Conservation (phyloP, 2,888 invertebrate genomes). For the Amiota minor region DNA sequence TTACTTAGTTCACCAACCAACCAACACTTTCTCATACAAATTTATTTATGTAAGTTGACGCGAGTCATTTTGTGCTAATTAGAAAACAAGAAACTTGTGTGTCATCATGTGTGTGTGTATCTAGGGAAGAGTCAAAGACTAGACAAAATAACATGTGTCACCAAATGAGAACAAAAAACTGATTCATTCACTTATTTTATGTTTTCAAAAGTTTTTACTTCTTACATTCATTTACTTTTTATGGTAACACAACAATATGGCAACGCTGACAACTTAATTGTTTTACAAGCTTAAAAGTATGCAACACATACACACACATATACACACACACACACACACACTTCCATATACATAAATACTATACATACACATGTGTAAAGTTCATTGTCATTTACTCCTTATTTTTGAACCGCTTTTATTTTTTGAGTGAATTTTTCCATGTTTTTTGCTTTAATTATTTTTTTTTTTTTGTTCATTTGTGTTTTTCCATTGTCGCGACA, state of each 20-base stretch:
- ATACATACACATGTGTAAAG: too few relatives aligned
- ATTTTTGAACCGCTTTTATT: too few relatives aligned
- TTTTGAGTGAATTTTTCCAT: not conserved
- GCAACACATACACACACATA: slow-evolving; percentile 2
- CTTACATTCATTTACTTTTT: not conserved
- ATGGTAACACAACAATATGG: slow-evolving; percentile 10
- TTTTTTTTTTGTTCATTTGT: not conserved
- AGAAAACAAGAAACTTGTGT: slow-evolving; percentile 11
- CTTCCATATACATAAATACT: too few relatives aligned
- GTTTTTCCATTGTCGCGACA: not conserved
- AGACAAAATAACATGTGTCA: slow-evolving; percentile 8
- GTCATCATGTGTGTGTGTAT: not conserved
- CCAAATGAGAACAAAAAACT: not conserved
- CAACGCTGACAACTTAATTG: slow-evolving; percentile 29
- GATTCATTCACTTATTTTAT: not conserved
- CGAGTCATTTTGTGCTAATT: slow-evolving; percentile 24
- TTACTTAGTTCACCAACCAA: not conserved
- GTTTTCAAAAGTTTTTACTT: slow-evolving; percentile 1
- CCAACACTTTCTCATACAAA: not conserved
- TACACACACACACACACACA: too few relatives aligned
- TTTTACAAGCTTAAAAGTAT: slow-evolving; percentile 30
- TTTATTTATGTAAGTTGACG: not conserved
- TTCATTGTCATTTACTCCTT: not conserved
- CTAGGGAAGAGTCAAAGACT: not conserved
- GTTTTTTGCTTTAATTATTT: not conserved